Percentiles rank a stretch among this genome's conserved stretches.
These are phyloP conservation scores for Caenorhabditis uteleia DNA, from an alignment of 2,888 invertebrate species.

Conservation along the genomic window DNA sequence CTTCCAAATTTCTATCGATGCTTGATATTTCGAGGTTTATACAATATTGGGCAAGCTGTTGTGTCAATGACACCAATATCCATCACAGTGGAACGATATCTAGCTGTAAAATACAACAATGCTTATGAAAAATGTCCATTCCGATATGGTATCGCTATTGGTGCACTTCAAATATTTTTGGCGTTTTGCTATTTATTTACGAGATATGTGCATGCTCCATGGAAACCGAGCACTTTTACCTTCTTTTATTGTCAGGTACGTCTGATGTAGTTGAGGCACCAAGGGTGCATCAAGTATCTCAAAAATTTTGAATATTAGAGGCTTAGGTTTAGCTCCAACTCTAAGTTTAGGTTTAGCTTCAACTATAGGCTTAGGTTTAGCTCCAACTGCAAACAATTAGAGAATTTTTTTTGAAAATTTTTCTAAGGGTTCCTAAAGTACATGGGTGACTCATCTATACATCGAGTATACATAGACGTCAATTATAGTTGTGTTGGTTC, in stretches of 20 bases:
- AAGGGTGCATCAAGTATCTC: no score
- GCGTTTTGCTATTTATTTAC: constrained; percentile 6
- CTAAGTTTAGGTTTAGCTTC: no score
- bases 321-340: no score
- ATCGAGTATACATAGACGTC: no score
- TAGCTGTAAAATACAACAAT: background rate
- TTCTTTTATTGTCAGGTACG: constrained; percentile 19
- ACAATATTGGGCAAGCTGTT: constrained; percentile 17
- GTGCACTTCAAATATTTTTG: constrained; percentile 5
- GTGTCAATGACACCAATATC: constrained; percentile 19
- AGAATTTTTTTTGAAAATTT: no score
- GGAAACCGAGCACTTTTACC: constrained; percentile 1
- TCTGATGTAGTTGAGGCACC: no score
- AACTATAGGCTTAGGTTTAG: no score
- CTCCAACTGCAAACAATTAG: no score
- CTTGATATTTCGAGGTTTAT: constrained; percentile 8
- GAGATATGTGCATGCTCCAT: constrained; percentile 15
- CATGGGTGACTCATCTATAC: no score
- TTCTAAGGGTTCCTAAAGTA: no score
- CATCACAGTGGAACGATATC: constrained; percentile 12
- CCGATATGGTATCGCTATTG: constrained; percentile 1
- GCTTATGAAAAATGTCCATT: constrained; percentile 13
- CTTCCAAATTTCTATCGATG: constrained; percentile 18
- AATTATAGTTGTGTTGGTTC: no score
- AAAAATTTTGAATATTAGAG: no score